Evolutionary conservation across 2,888 invertebrate genomes (phyloP), one percentile per base, ranked within the genome.

Genomic region (Papilio gigon): DNA sequence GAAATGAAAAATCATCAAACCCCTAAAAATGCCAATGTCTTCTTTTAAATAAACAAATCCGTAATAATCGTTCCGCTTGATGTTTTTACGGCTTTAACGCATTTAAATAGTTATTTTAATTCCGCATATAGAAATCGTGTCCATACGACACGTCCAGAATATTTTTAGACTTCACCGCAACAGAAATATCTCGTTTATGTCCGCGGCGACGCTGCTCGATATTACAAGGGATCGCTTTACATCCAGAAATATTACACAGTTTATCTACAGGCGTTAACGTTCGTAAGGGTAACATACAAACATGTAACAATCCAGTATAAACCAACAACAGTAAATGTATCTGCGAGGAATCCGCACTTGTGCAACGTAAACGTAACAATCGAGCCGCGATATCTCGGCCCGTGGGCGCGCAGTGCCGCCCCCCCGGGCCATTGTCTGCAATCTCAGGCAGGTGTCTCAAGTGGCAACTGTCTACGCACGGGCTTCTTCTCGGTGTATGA

Each of bases 111-210:
- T 27, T 42, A 61, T 44, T 44, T 61, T 17, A 11, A 25, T 44
- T 42, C 63, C 58, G 25, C 44, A 14, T 27, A 37, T 30, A 63
- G 67, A 33, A 68, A 42, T 47, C 8, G 20, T 17, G 40, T 60
- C 50, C 59, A 40, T 60, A 68, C 50, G 64, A 50, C 64, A 65
- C 68, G 64, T 37, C 35, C 59, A 47, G 58, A n/a, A 50, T 68
- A 68, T 68, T 60, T 68, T 50, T 60, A 68, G 68, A 65, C 30
- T 40, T 5, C 30, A 20, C 20, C 30, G 47, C 37, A 37, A 50
- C 40, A 50, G 60, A 53, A 65, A 65, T 60, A 68, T 65, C 64
- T 47, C 50, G 50, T 68, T 68, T 50, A 65, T 65, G 68, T 62
- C 27, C 20, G 58, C 6, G 9, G 62, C 30, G 61, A 20, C 33